Evolutionary conservation across 2,797 vertebrate species (phyloP), one percentile per base, ranked within the genome.

Genomic region (Tragopan temminckii): DNA sequence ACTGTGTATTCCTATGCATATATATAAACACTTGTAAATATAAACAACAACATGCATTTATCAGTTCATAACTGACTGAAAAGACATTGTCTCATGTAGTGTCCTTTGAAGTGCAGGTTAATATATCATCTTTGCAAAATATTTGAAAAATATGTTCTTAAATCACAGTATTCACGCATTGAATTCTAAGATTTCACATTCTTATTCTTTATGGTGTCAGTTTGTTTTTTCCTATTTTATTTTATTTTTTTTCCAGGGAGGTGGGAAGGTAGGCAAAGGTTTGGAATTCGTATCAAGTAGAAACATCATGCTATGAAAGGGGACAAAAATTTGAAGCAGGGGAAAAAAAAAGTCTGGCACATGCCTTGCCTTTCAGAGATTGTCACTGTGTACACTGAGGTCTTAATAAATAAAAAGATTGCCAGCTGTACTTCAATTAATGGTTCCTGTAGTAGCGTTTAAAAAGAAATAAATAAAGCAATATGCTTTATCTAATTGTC

Each of bases 381-480:
- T 90, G 63, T 95, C 84, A 81, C 55, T 88, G 79, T 93, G 62
- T 89, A 77, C 11, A 40, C 90, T 55, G 90, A 95, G 76, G 38
- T 93, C 90, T 96, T 96, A 97, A 96, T 96, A 97, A 95, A 85
- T 85, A 92, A 80, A 82, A 93, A 96, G 96, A 97, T 96, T 92
- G 85, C 91, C 95, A 97, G 95, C 96, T 98, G 93, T 93, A 95
- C 82, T 96, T 97, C 77, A 94, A 68, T 94, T 90, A 82, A 79
- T 10, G 7, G 71, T 84, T 90, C 94, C 81, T 97, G 96, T 96
- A 95, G 97, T 97, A 97, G 90, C 68, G 21, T 88, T 90, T 93
- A 92, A 93, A 94, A 96, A 69, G 92, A 92, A 89, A 95, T 75
- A 96, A 94, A 94, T 90, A 95, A 94, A 93, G 89, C 87, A 85